Evolutionary conservation across 1,140 invertebrate species (phyloP), one percentile per base, ranked within the genome.

Genomic region (Drepana arcuata): DNA sequence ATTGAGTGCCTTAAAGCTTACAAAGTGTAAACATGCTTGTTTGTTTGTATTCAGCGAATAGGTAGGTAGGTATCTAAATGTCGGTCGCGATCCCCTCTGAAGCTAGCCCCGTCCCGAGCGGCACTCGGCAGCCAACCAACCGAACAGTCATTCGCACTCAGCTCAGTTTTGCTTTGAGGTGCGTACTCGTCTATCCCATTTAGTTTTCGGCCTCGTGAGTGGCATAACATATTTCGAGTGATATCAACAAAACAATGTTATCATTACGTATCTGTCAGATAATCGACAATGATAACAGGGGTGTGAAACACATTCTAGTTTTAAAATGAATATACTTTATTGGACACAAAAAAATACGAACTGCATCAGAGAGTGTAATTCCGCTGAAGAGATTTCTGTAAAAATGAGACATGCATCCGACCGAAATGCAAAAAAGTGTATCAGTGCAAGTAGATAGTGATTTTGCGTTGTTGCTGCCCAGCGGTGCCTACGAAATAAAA

Each of bases 391-490:
- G 67, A 69, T 74, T 65, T 69, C 64, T 56, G 62, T 72, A 70
- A 82, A 79, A 78, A 82, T 82, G 74, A 82, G 78, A 82, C 75
- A 83, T 83, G 81, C 72, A 81, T 71, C 67, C 79, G 39, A 46
- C 59, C 79, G 86, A 87, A 86, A 87, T 87, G 86, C 86, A 86
- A 86, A 90, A 89, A 85, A 91, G 89, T 86, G 89, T 90, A 52
- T 90, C 89, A 67, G 89, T 91, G 71, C 89, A 90, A 89, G 89
- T 90, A 72, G 88, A 89, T 86, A 90, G 88, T 88, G 89, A 91
- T 86, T 89, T 90, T 79, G 88, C 89, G 53, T 80, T 90, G 77
- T 81, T 88, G 48, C 82, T 90, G 50, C 88, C 88, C 43, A 87
- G 88, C 74, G 87, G 87, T 65, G 86, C 87, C 54, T 90, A 91